Evolutionary conservation across 2,888 invertebrate genomes (phyloP).

Genomic region (Ecliptopera silaceata): DNA sequence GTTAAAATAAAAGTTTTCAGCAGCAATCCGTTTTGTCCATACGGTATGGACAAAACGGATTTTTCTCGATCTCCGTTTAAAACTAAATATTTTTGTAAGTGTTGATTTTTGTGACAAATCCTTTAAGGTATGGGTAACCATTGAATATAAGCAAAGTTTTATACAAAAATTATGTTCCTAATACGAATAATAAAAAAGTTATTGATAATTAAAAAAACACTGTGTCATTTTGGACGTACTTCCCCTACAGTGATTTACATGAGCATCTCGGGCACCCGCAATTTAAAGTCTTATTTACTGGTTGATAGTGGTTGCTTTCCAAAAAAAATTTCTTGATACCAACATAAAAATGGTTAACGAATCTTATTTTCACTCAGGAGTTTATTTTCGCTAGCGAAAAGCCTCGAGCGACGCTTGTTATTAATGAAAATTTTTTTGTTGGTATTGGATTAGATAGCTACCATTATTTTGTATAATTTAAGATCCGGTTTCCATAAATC

Average conservation of each 20-base stretch:
- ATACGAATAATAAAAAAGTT: no score
- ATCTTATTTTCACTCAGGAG: constrained; percentile 1
- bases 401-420: background rate
- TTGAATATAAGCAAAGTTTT: no score
- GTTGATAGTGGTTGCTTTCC: constrained; percentile 29
- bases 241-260: constrained; percentile 63
- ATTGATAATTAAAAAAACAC: no score
- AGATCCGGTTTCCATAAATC: constrained; percentile 20
- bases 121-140: no score
- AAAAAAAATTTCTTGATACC: background rate
- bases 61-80: no score
- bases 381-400: constrained; percentile 4
- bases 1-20: no score
- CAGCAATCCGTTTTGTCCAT: no score
- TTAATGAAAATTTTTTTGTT: background rate
- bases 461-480: constrained; percentile 10
- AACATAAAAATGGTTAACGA: background rate
- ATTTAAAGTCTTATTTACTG: constrained; percentile 48
- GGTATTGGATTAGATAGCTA: background rate
- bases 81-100: no score
- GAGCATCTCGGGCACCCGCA: constrained; percentile 54
- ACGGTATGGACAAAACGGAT: no score
- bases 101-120: no score
- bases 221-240: no score
- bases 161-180: no score